Evolutionary conservation across 2,888 invertebrate species (phyloP), one percentile per base, ranked within the genome.

Genomic region (Protodeltote pygarga): DNA sequence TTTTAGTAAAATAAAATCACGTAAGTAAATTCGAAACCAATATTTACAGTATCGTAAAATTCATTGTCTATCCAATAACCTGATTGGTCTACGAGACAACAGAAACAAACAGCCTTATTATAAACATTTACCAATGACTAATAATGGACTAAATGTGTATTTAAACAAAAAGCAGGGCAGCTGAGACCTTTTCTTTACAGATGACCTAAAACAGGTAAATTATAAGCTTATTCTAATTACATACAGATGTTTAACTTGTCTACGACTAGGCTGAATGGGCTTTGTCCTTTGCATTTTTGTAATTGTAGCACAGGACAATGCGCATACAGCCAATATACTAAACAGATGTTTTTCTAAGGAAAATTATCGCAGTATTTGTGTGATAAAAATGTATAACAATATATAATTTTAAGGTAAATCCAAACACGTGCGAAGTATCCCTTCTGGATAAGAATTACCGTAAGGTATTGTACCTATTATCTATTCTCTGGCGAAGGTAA

Each of bases 191-290:
- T n/a, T n/a, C n/a, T n/a, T n/a, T n/a, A n/a, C 9, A 2, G 11
- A 11, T 14, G 2, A 19, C 9, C 15, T 16, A 8, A 27, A 23
- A 11, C 45, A 50, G 27, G 45, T 40, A 40, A 39, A 16, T 31
- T 28, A 13, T 6, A 40, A 6, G 4, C 27, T 4, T 24, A 13
- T 31, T 10, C 3, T 32, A 55, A 51, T 38, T 24, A 24, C 28
- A 24, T 5, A 28, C 63, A 63, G 44, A 59, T 63, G 52, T 52
- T 50, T 37, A 5, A 25, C 10, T 38, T 3, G 5, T 47, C 40
- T 37, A 24, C 5, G n/a, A 6, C n/a, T 28, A n/a, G n/a, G 21
- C 25, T 16, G 15, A 38, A 31, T 8, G 11, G 2, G 19, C 52
- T 37, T 32, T 17, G 24, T 51, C 27, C 15, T 28, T 40, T 32